phyloP scores from a whole-genome alignment of 2,113 vertebrate species.

The Pimephales promelas region DNA sequence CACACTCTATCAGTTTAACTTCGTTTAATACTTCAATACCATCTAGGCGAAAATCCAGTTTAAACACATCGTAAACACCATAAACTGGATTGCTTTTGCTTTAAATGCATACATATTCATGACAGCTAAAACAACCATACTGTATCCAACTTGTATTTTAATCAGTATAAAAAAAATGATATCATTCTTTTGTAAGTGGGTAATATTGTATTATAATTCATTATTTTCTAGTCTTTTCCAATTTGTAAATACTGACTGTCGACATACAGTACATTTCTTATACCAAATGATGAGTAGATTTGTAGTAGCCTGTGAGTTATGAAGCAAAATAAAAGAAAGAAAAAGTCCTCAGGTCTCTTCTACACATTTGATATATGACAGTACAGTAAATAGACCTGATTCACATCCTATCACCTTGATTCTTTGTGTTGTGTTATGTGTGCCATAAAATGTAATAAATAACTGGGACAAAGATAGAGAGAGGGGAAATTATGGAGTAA shows the following conservation, averaged over 20 bases:
- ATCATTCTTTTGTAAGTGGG: not conserved
- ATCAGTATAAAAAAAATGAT: not conserved
- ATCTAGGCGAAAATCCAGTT: no score
- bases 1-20: no score
- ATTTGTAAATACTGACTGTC: not conserved
- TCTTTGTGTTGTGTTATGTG: not conserved
- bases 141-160: not conserved
- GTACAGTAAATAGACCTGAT: not conserved
- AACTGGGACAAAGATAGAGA: conserved; percentile 50
- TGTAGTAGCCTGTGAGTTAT: not conserved
- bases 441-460: conserved; percentile 18
- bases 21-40: no score
- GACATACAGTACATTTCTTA: not conserved
- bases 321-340: not conserved
- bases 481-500: conserved; percentile 21
- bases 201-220: not conserved
- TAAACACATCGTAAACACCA: no score
- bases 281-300: not conserved
- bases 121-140: not conserved
- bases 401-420: not conserved
- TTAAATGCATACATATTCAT: not conserved
- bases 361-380: not conserved
- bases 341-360: not conserved
- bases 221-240: not conserved
- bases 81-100: not conserved